These are phyloP conservation scores for Apodemia duryi DNA, from an alignment of 2,888 invertebrate species.

Conservation along the genomic window DNA sequence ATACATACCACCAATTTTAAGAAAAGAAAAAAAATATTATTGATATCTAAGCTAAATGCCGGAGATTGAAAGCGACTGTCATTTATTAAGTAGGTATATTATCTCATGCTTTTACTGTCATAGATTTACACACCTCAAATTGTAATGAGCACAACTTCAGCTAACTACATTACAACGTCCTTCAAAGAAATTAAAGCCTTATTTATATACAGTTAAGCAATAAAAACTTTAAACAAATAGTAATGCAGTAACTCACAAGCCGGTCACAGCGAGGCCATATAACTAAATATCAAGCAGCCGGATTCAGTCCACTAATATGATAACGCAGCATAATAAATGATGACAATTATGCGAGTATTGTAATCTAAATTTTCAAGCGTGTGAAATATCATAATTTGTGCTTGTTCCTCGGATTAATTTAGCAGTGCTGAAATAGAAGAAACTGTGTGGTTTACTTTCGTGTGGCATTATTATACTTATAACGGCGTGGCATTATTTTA, in stretches of 20 bases:
- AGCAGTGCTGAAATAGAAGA: too few species aligned
- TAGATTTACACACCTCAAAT: constrained; percentile 46
- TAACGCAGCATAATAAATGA: constrained; percentile 22
- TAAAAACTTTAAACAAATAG: constrained; percentile 31
- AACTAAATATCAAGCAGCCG: constrained; percentile 63
- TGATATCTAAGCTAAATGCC: not conserved
- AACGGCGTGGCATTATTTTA: too few species aligned
- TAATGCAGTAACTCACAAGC: constrained; percentile 49
- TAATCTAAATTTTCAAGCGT: constrained; percentile 1
- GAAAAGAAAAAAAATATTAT: too few species aligned
- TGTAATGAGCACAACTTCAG: constrained; percentile 47
- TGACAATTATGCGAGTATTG: constrained; percentile 15
- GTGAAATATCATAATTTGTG: not conserved
- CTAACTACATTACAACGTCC: constrained; percentile 33
- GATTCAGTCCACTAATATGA: constrained; percentile 52
- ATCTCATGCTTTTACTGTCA: not conserved
- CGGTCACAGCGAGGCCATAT: constrained; percentile 60
- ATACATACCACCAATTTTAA: too few species aligned
- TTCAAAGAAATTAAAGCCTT: constrained; percentile 38
- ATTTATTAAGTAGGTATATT: not conserved
- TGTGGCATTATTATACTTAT: too few species aligned
- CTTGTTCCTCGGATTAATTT: too few species aligned
- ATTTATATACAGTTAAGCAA: constrained; percentile 35
- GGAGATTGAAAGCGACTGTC: not conserved
- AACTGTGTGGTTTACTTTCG: too few species aligned